Base-by-base conservation (phyloP, 2,888 invertebrate species). In the Galerucella calmariensis region DNA sequence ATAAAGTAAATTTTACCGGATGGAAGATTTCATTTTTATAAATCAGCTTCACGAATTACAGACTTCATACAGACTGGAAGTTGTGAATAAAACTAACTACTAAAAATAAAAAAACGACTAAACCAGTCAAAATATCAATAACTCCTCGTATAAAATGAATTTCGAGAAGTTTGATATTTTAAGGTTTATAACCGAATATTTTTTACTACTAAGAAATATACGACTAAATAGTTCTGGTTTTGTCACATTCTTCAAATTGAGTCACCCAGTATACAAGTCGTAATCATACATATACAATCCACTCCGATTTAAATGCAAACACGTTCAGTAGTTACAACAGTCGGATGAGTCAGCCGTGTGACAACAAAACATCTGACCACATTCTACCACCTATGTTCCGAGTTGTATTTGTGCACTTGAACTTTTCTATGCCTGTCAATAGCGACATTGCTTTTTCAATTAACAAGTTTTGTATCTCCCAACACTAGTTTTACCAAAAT, bases 281-380 rank as follows among this genome's bases (percentile, higher is more conserved):
- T 48, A 48, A 48, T 48, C 14, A 48, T 12, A 48, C 53, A 51
- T 14, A 51, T 12, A 14, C 14, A 51, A n/a, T n/a, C 1, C 51
- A 53, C 14, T 53, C n/a, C 14, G 53, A 53, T 53, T 53, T 53
- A n/a, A 53, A 53, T 53, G 53, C 53, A 53, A 53, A 53, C 53
- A 6, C n/a, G 53, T 53, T 16, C n/a, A n/a, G 53, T 5, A 16
- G 53, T n/a, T 53, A 53, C 53, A 53, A 53, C 16, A 53, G 53
- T n/a, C 53, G 53, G 14, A n/a, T 53, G 53, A 53, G n/a, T 53
- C 53, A 53, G 53, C 53, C 6, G n/a, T n/a, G n/a, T n/a, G 14
- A 53, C 53, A 51, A 46, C 14, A 53, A 53, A 53, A 53, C 53
- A 53, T n/a, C 16, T 6, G 53, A 53, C 53, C n/a, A 53, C 53